These are phyloP conservation scores for Linepithema humile DNA, from an alignment of 1,140 invertebrate species.

Conservation along the genomic window DNA sequence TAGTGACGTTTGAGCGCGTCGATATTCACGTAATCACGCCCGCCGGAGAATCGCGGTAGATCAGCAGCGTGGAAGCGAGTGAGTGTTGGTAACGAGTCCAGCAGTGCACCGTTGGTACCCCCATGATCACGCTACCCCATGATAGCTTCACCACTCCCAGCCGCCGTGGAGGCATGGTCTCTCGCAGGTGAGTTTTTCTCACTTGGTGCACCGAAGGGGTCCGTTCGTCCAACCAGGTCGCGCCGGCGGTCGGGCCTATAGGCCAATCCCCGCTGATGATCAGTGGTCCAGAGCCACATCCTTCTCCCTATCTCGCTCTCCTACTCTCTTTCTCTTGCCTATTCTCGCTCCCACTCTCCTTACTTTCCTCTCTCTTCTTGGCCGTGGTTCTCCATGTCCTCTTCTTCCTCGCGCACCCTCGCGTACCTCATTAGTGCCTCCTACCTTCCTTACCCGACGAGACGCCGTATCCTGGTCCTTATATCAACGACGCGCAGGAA, in stretches of 20 bases:
- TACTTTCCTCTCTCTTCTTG: not conserved
- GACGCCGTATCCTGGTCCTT: constrained; percentile 69
- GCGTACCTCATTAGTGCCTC: constrained; percentile 81
- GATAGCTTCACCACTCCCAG: constrained; percentile 64
- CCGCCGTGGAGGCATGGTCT: constrained; percentile 63
- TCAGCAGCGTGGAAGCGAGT: constrained; percentile 7
- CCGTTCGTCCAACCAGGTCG: constrained; percentile 77
- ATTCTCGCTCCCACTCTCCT: not conserved
- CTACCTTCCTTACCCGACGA: constrained; percentile 71
- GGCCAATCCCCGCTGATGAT: constrained; percentile 81
- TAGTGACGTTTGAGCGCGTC: not conserved
- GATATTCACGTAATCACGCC: not conserved
- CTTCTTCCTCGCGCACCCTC: constrained; percentile 33
- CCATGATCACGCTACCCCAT: constrained; percentile 33
- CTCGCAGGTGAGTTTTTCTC: constrained; percentile 75
- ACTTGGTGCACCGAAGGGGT: constrained; percentile 71
- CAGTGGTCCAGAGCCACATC: constrained; percentile 78
- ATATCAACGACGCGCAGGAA: constrained; percentile 68
- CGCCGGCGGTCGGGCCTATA: constrained; percentile 70
- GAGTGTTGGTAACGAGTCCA: constrained; percentile 4
- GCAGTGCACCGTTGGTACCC: constrained; percentile 15
- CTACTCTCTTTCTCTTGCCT: constrained; percentile 16
- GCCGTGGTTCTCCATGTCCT: constrained; percentile 13
- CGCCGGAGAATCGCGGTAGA: constrained; percentile 17
- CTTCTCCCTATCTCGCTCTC: constrained; percentile 66